Base-by-base conservation (phyloP, 1,140 invertebrate species). In the Drosophila jambulina region DNA sequence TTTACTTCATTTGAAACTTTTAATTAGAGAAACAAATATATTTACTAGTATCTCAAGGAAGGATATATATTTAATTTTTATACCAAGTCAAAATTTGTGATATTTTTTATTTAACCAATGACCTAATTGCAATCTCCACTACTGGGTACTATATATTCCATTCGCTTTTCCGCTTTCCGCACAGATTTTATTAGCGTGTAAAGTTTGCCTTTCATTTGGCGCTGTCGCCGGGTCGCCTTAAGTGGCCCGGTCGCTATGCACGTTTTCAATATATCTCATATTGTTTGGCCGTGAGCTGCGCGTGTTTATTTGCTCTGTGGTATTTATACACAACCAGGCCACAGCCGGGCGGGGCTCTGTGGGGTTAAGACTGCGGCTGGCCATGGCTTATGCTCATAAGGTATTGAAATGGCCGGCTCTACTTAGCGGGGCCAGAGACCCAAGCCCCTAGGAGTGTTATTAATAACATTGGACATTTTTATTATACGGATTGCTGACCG, bases 191-290 rank as follows among this genome's bases (percentile, higher is more conserved):
- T 87, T 88, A 78, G 84, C 85, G 84, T 83, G 83, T 74, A 82
- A 87, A 80, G 71, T 82, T 87, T 71, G 83, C 79, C 83, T 87
- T 82, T 87, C 82, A 78, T 75, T 85, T 78, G 67, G 68, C 67
- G 53, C 60, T 62, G 69, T 75, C 57, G 62, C 62, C 62, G 61
- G 76, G 56, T 72, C 62, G 77, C 68, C 77, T 83, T 88, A 88
- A 88, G 83, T 87, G 83, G 76, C 72, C 61, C 58, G 51, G 70
- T 43, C 71, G 19, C 72, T 51, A 84, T 87, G 84, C 84, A 87
- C 84, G 84, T 87, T 87, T 87, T 87, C 84, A 87, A 87, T 87
- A 87, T 87, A 88, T 87, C 84, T 88, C 85, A 87, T 87, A 87
- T 87, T 87, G 84, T 87, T 87, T 88, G 84, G 80, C 77, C 84